Percentiles rank a stretch among this genome's conserved stretches.
phyloP scores from a whole-genome alignment of 2,888 invertebrate species.

The Zaprionus lineosus region DNA sequence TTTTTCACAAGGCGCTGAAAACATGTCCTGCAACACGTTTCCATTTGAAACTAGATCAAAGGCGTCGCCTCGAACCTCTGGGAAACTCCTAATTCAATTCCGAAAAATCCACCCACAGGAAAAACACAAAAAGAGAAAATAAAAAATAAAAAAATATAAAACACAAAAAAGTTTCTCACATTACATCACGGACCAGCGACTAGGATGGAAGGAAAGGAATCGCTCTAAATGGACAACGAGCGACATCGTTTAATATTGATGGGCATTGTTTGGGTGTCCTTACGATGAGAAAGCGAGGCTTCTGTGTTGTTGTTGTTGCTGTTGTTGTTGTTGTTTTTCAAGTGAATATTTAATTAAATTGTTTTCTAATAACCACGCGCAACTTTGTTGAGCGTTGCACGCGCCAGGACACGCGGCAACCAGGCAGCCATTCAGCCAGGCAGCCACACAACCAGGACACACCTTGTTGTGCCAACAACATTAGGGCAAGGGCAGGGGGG shows the following conservation, averaged over 20 bases:
- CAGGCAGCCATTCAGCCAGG: no score
- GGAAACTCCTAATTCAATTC: slow-evolving; percentile 27
- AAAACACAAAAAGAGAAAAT: slow-evolving; percentile 20
- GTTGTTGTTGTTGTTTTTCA: slow-evolving; percentile 62
- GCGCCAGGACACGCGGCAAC: slow-evolving; percentile 64
- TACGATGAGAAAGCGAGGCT: slow-evolving; percentile 62
- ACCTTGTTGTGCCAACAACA: slow-evolving; percentile 80
- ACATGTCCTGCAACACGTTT: no score
- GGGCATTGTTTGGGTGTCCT: slow-evolving; percentile 63
- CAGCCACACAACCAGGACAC: slow-evolving; percentile 57
- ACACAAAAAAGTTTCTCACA: slow-evolving; percentile 78
- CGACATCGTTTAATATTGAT: slow-evolving; percentile 75
- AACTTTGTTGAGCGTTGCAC: slow-evolving; percentile 63
- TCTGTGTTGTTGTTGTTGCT: slow-evolving; percentile 30
- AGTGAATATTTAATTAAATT: slow-evolving; percentile 82
- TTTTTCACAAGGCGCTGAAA: no score
- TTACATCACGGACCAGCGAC: slow-evolving; percentile 61
- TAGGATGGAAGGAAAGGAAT: slow-evolving; percentile 31
- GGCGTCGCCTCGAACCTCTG: slow-evolving; percentile 30
- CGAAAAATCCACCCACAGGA: slow-evolving; percentile 17
- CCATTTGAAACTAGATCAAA: slow-evolving; percentile 55
- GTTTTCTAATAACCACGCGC: slow-evolving; percentile 80
- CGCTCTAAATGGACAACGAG: slow-evolving; percentile 63
- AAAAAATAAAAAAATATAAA: no score
- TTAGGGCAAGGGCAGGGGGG: slow-evolving; percentile 62